Conservation (phyloP, 2,113 vertebrate species). For the Gnathonemus longibarbis region DNA sequence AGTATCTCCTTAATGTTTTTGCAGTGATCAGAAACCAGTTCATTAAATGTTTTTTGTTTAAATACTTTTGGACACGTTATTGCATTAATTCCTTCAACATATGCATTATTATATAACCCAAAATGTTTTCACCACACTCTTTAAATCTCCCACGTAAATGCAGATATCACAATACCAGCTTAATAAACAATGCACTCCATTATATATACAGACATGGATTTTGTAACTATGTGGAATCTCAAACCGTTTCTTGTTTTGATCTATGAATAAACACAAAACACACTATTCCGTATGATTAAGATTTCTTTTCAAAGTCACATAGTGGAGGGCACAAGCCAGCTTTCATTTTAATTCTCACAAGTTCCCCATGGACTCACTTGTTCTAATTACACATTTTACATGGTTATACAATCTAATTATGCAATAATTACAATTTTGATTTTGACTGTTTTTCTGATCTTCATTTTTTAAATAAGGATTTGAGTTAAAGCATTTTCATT, state of each 20-base stretch:
- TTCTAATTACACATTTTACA: neutral
- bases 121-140: neutral
- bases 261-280: neutral
- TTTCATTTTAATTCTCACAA: slow-evolving; percentile 1
- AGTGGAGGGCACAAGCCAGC: neutral
- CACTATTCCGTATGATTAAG: neutral
- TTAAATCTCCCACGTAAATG: neutral
- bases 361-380: neutral
- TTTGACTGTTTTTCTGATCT: neutral
- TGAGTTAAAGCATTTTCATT: neutral
- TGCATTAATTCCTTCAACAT: neutral
- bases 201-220: neutral
- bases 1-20: neutral
- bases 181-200: neutral
- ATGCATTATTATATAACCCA: neutral
- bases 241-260: neutral
- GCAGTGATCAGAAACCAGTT: neutral
- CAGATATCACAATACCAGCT: neutral
- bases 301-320: neutral
- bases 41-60: neutral
- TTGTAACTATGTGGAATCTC: neutral
- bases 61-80: neutral
- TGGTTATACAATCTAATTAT: neutral
- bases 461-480: neutral
- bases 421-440: slow-evolving; percentile 8